Evolutionary conservation across 2,888 invertebrate species (phyloP).

Genomic region (Cloeon dipterum): DNA sequence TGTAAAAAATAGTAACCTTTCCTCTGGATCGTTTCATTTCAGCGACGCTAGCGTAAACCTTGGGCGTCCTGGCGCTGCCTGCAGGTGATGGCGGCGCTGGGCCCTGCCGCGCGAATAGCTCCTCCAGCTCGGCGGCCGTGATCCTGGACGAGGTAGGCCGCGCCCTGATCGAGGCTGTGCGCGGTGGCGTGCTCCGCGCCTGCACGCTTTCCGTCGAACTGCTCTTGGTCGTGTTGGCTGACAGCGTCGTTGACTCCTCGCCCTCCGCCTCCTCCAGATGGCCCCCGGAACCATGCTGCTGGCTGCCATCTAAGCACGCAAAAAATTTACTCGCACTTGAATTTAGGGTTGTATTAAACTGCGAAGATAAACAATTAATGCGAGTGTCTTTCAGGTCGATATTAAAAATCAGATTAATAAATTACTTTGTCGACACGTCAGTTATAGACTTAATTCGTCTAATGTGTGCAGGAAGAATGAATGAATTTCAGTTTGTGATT

Average conservation of each 20-base stretch:
- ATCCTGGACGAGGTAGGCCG: conserved; percentile 71
- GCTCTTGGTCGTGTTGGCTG: conserved; percentile 46
- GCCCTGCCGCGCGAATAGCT: conserved; percentile 58
- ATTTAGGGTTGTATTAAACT: too few relatives aligned
- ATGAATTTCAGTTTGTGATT: too few relatives aligned
- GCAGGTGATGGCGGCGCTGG: conserved; percentile 8
- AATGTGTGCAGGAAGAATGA: too few relatives aligned
- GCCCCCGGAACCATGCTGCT: not conserved
- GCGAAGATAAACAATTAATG: too few relatives aligned
- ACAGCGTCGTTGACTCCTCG: conserved; percentile 51
- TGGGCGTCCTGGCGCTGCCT: conserved; percentile 20
- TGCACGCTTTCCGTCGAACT: conserved; percentile 65
- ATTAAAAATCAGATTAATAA: too few relatives aligned
- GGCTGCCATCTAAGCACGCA: not conserved
- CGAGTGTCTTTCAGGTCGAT: too few relatives aligned
- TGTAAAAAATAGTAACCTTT: too few relatives aligned
- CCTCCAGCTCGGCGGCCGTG: conserved; percentile 77
- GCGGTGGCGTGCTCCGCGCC: not conserved
- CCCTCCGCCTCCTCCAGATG: conserved; percentile 19
- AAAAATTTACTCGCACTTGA: too few relatives aligned
- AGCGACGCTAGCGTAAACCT: conserved; percentile 80
- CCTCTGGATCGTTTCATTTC: conserved; percentile 80
- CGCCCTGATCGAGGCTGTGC: conserved; percentile 72
- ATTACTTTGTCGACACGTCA: too few relatives aligned
- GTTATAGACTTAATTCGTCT: too few relatives aligned